A percentile compares a stretch with the other conserved stretches of the same genome.
These are phyloP conservation scores for Hylyphantes graminicola DNA, from an alignment of 1,140 invertebrate species.

Conservation along the genomic window DNA sequence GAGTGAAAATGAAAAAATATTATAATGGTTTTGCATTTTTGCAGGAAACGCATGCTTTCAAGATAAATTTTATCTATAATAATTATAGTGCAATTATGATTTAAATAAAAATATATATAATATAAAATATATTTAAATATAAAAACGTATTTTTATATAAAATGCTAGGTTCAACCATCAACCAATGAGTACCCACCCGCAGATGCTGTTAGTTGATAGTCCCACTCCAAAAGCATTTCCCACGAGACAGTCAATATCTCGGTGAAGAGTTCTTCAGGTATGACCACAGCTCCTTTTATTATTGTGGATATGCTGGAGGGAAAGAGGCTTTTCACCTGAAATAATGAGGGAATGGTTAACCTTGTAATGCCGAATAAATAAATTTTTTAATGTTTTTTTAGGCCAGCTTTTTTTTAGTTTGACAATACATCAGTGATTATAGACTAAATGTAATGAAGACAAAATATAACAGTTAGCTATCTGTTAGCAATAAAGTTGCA, in stretches of 20 bases:
- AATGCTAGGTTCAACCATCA: not conserved
- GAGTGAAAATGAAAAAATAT: too few species aligned
- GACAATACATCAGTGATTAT: too few species aligned
- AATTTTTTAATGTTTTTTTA: not conserved
- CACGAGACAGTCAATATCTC: constrained; percentile 91
- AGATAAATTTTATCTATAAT: too few species aligned
- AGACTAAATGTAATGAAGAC: too few species aligned
- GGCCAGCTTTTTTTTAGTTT: too few species aligned
- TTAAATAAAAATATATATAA: not conserved
- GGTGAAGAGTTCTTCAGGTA: constrained; percentile 87
- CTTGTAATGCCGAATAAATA: not conserved
- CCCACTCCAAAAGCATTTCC: constrained; percentile 88
- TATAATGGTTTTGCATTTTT: too few species aligned
- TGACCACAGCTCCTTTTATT: constrained; percentile 90
- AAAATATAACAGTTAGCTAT: too few species aligned
- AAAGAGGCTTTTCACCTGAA: constrained; percentile 84
- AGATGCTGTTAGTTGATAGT: constrained; percentile 71
- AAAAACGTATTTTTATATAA: not conserved
- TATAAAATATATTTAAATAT: not conserved
- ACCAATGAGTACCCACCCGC: constrained; percentile 66
- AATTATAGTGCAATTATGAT: too few species aligned
- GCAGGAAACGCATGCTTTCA: too few species aligned
- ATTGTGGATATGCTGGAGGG: constrained; percentile 89
- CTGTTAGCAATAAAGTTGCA: too few species aligned
- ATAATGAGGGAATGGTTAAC: not conserved